Conservation (phyloP, 2,888 invertebrate genomes). For the Camponotus fellah region DNA sequence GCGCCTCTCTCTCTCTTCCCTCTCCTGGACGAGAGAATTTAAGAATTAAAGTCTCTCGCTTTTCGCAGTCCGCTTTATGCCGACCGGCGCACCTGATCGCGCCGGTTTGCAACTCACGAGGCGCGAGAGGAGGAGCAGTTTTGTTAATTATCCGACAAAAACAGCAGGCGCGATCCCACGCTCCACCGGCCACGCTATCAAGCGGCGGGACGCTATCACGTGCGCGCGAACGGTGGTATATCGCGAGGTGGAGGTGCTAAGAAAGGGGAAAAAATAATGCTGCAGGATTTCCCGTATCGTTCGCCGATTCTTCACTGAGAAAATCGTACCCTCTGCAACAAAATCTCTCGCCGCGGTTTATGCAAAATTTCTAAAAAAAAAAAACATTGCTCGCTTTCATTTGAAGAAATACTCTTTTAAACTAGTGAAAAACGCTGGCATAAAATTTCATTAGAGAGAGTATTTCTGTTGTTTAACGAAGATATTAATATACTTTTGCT, state of each 20-base stretch:
- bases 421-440: no score
- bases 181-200: conserved; percentile 66
- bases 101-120: conserved; percentile 48
- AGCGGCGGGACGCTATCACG: conserved; percentile 65
- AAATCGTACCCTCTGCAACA: neutral
- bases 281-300: conserved; percentile 57
- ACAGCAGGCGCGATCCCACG: conserved; percentile 80
- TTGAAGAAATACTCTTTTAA: neutral
- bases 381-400: neutral
- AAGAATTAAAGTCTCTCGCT: conserved; percentile 61
- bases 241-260: neutral
- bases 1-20: neutral
- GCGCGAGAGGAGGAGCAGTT: conserved; percentile 77
- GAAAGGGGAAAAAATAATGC: conserved; percentile 60
- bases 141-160: conserved; percentile 84
- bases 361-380: neutral
- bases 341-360: neutral
- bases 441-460: no score
- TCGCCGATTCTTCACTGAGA: neutral
- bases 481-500: no score
- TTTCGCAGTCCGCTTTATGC: conserved; percentile 8
- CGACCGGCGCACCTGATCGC: conserved; percentile 45
- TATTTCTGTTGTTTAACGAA: no score
- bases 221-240: conserved; percentile 37
- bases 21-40: conserved; percentile 36